Conservation (phyloP, 2,797 vertebrate genomes). For the Sylvilagus floridanus region DNA sequence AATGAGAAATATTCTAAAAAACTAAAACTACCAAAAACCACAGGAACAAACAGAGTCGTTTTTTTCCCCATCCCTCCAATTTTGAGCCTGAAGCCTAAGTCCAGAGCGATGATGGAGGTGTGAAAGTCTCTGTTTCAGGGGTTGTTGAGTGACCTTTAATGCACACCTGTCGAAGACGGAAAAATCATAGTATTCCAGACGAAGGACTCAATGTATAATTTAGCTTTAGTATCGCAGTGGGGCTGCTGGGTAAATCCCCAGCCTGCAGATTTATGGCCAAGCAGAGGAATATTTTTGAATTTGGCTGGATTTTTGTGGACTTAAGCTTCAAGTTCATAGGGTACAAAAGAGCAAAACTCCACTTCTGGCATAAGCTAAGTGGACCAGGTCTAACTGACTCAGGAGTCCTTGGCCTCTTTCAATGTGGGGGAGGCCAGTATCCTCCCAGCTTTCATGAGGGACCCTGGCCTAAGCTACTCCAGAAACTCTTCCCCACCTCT, state of each 20-base stretch:
- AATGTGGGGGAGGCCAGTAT: neutral
- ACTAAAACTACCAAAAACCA: neutral
- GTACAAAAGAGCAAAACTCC: neutral
- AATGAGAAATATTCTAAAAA: neutral
- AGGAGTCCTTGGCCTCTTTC: neutral
- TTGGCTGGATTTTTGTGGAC: neutral
- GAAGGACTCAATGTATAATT: constrained; percentile 63
- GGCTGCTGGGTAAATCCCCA: constrained; percentile 7
- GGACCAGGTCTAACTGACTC: neutral
- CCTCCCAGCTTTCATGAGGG: neutral
- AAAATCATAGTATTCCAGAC: constrained; percentile 67
- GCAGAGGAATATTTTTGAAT: constrained; percentile 49
- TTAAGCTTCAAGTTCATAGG: constrained; percentile 24
- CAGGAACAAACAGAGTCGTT: neutral
- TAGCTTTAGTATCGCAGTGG: constrained; percentile 60
- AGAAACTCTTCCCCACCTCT: neutral
- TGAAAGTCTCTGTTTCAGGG: constrained; percentile 40
- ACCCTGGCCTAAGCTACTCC: neutral
- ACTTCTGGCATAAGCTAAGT: neutral
- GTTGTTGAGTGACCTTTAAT: constrained; percentile 73
- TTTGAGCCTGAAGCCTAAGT: constrained; percentile 52
- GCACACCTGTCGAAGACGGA: constrained; percentile 69
- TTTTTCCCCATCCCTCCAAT: neutral
- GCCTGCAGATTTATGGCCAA: constrained; percentile 65
- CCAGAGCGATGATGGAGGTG: neutral